These are phyloP conservation scores for Agonopterix arenella DNA, from an alignment of 2,888 invertebrate species.

Conservation along the genomic window DNA sequence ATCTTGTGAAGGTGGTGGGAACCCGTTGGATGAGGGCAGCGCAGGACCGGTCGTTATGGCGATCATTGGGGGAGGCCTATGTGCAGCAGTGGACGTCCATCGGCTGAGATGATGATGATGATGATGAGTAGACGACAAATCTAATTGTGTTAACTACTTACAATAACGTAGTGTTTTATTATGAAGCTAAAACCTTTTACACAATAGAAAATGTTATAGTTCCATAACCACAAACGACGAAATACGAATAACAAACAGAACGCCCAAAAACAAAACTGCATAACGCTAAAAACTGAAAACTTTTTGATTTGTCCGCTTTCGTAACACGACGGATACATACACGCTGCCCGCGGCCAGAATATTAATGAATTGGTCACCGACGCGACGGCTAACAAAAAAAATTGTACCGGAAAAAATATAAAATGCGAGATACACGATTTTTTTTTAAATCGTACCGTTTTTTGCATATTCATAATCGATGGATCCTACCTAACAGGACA, in stretches of 20 bases:
- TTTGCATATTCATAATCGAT: constrained; percentile 42
- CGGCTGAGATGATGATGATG: no score
- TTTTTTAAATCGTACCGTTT: constrained; percentile 19
- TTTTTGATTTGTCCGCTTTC: constrained; percentile 24
- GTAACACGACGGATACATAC: constrained; percentile 16
- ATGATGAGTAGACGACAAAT: no score
- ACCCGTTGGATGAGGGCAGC: no score
- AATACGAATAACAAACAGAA: constrained; percentile 5
- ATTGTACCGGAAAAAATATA: constrained; percentile 16
- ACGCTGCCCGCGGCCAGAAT: constrained; percentile 27
- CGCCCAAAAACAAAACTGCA: constrained; percentile 18
- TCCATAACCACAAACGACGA: constrained; percentile 1
- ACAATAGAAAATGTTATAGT: no score
- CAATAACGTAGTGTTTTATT: no score
- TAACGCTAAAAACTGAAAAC: constrained; percentile 19
- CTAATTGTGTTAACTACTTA: no score
- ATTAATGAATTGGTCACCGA: constrained; percentile 43
- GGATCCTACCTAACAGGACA: no score
- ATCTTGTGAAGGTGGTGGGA: no score
- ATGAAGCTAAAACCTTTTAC: no score
- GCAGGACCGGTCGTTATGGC: no score
- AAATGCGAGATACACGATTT: constrained; percentile 17
- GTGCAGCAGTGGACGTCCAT: no score
- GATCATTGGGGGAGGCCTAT: no score
- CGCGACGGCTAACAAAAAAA: constrained; percentile 20